Evolutionary conservation across 2,888 invertebrate genomes (phyloP), one percentile per base, ranked within the genome.

Genomic region (Pycnomerus fuliginosus): DNA sequence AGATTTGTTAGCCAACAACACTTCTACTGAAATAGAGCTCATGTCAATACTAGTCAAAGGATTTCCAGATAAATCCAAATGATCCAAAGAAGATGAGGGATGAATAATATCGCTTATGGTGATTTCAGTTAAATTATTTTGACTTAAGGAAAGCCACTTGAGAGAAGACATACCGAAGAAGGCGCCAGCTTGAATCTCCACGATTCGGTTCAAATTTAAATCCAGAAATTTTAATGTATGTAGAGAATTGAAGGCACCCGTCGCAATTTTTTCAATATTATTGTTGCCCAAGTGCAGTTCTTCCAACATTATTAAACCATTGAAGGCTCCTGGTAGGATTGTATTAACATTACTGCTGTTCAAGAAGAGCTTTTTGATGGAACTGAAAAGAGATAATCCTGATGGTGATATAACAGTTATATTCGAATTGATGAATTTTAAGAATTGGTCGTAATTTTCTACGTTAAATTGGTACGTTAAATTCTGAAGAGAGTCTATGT

Each of bases 51-150:
- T 1, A n/a, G 16, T 25, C 14, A 39, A 13, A 5, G 15, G 15
- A 28, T 41, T 41, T 13, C 14, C 16, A 1, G 41, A 27, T 11
- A 41, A 11, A 17, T 28, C 41, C 3, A 41, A 7, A 16, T 15
- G 10, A 11, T 11, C 11, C 10, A 41, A 22, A 27, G 10, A 4
- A 10, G 14, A 11, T 2, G 28, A 25, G 7, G 32, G 28, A 5
- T 41, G 16, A 13, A 41, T 27, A 5, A 34, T 11, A 16, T 27
- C 25, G 2, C 20, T n/a, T n/a, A n/a, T 3, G 12, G 25, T 22
- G 11, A 41, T 13, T 16, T 13, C 22, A 1, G 13, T 17, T 20
- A 42, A n/a, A 15, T 42, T 24, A 10, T 42, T 42, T 15, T 29
- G 16, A n/a, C 17, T 34, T 5, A 35, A 10, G 16, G 16, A 12